These are phyloP conservation scores for Holocentrus rufus DNA, from an alignment of 2,797 vertebrate species.

Conservation along the genomic window DNA sequence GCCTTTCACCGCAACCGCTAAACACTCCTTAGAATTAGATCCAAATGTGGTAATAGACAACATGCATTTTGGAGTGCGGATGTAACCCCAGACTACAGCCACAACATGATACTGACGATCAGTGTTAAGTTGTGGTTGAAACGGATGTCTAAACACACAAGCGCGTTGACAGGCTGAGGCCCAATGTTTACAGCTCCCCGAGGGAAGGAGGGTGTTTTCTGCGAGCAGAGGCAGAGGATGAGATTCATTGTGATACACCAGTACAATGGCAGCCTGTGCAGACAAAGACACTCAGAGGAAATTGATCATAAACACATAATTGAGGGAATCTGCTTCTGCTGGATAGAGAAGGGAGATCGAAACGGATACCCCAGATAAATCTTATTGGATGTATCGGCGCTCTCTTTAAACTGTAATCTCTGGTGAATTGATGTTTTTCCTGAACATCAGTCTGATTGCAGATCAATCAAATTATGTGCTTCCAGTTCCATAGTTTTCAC, in stretches of 20 bases:
- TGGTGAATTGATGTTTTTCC: not conserved
- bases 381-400: not conserved
- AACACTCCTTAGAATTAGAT: constrained; percentile 72
- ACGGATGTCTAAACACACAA: constrained; percentile 79
- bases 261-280: constrained; percentile 20
- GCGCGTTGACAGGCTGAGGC: constrained; percentile 65
- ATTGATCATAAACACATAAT: constrained; percentile 10
- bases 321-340: constrained; percentile 4
- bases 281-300: constrained; percentile 7
- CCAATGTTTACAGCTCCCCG: constrained; percentile 69
- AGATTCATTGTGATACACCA: constrained; percentile 29
- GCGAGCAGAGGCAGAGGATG: constrained; percentile 37
- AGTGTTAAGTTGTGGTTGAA: constrained; percentile 71
- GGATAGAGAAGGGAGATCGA: not conserved
- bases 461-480: not conserved
- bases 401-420: not conserved
- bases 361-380: not conserved
- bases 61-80: constrained; percentile 70
- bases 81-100: constrained; percentile 69
- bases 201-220: constrained; percentile 57
- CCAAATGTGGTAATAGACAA: constrained; percentile 78
- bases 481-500: not conserved
- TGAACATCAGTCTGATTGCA: not conserved
- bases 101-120: constrained; percentile 75
- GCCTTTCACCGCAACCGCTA: constrained; percentile 74